phyloP scores from a whole-genome alignment of 1,140 invertebrate genomes.

The Drosophila tristis region DNA sequence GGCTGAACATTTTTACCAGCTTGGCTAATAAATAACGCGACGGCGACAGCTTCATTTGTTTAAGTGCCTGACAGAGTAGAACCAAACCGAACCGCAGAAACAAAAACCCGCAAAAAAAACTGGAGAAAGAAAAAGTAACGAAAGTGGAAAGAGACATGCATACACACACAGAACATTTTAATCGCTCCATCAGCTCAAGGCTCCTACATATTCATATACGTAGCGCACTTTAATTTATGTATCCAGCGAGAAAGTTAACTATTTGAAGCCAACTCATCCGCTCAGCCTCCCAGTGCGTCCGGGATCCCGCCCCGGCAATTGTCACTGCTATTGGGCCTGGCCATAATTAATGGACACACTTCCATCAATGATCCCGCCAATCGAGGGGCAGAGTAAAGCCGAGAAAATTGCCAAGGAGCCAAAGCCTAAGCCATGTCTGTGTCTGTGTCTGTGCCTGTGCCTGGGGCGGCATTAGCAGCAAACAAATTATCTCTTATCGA shows the following conservation, averaged over 20 bases:
- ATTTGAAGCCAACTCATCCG: no score
- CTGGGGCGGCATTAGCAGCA: slow-evolving; percentile 46
- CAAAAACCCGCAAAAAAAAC: slow-evolving; percentile 20
- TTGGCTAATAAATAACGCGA: slow-evolving; percentile 75
- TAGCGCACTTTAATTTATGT: no score
- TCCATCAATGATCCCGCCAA: neutral
- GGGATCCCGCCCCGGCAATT: neutral
- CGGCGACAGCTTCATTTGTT: slow-evolving; percentile 78
- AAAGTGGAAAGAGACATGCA: slow-evolving; percentile 21
- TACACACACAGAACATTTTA: slow-evolving; percentile 29
- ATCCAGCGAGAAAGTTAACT: no score
- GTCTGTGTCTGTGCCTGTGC: neutral
- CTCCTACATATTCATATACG: slow-evolving; percentile 25
- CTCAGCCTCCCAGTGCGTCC: no score
- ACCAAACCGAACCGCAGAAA: slow-evolving; percentile 21
- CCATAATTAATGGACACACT: slow-evolving; percentile 44
- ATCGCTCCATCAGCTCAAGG: slow-evolving; percentile 42
- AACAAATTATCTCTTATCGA: slow-evolving; percentile 74
- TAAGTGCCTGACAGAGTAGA: slow-evolving; percentile 67
- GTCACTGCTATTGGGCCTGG: slow-evolving; percentile 19
- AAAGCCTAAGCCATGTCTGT: neutral
- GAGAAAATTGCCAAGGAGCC: neutral
- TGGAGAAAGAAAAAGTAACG: slow-evolving; percentile 36
- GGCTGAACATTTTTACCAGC: slow-evolving; percentile 71
- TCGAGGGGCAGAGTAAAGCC: neutral